Evolutionary conservation across 1,140 invertebrate genomes (phyloP).

Genomic region (Brevipalpus yothersi): DNA sequence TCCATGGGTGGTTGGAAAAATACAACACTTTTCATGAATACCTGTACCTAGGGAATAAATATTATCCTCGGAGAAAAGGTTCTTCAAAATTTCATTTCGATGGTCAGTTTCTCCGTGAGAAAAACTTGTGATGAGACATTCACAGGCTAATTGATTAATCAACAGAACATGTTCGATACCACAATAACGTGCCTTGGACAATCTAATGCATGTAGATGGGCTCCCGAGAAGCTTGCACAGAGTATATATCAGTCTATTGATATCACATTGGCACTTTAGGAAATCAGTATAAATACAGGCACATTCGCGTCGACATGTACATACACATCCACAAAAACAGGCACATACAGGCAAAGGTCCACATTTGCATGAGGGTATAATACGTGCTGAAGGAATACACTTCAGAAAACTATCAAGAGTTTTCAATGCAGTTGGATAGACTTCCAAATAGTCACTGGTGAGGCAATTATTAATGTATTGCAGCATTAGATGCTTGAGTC

Average conservation of each 20-base stretch:
- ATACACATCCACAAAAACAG: too few species aligned
- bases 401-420: constrained; percentile 67
- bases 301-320: too few species aligned
- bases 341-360: too few species aligned
- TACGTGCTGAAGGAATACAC: constrained; percentile 52
- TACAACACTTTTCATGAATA: not conserved
- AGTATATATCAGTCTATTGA: not conserved
- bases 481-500: not conserved
- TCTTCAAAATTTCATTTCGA: not conserved
- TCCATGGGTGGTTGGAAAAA: not conserved
- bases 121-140: not conserved
- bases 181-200: too few species aligned
- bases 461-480: constrained; percentile 16
- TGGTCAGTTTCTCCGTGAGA: not conserved
- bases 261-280: too few species aligned
- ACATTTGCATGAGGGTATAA: too few species aligned
- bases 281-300: too few species aligned
- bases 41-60: not conserved
- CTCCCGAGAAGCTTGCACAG: not conserved
- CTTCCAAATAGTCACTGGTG: not conserved
- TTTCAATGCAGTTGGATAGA: constrained; percentile 21
- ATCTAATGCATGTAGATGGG: too few species aligned
- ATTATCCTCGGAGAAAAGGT: not conserved
- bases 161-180: not conserved
- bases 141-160: not conserved